These are phyloP conservation scores for Saccopteryx bilineata DNA, from an alignment of 2,113 vertebrate species.

Conservation along the genomic window DNA sequence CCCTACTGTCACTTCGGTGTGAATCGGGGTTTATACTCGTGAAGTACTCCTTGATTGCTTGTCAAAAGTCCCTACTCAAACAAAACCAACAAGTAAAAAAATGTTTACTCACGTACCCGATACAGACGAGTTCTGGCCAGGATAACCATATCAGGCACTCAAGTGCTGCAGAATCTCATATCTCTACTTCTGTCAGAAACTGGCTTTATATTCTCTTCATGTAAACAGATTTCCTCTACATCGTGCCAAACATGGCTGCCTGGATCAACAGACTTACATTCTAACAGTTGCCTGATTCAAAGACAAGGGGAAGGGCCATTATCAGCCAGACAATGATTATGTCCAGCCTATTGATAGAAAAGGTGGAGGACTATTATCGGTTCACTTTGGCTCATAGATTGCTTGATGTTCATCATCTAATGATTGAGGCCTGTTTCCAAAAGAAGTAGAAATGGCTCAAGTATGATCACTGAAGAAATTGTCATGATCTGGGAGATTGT, in stretches of 20 bases:
- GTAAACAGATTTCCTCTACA: neutral
- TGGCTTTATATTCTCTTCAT: conserved; percentile 12
- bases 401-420: neutral
- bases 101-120: neutral
- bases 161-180: neutral
- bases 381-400: neutral
- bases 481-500: neutral
- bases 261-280: neutral
- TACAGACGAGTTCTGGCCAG: neutral
- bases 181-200: conserved; percentile 1
- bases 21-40: neutral
- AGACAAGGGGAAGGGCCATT: neutral
- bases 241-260: neutral
- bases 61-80: neutral
- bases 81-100: conserved; percentile 41
- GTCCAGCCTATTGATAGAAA: neutral
- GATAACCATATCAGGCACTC: neutral
- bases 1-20: neutral
- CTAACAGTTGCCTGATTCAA: neutral
- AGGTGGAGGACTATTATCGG: neutral
- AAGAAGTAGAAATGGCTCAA: neutral
- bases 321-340: neutral
- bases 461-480: neutral
- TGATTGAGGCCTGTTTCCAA: neutral
- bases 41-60: neutral